phyloP scores from a whole-genome alignment of 2,113 vertebrate species.

The Podarcis cretensis region DNA sequence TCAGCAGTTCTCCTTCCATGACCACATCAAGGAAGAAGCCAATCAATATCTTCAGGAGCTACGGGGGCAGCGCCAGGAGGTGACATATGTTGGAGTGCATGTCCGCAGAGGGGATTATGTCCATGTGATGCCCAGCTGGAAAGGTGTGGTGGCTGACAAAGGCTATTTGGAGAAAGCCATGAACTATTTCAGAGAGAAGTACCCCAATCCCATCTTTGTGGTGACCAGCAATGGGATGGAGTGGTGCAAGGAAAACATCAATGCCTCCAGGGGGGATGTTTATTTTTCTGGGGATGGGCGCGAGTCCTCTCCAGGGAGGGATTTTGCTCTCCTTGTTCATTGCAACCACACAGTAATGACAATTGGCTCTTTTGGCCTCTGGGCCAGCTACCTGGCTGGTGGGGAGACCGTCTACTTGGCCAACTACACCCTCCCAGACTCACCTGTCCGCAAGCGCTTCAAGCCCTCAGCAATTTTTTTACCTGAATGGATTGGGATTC shows the following conservation, averaged over 20 bases:
- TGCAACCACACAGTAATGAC: slow-evolving; percentile 76
- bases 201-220: slow-evolving; percentile 65
- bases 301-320: slow-evolving; percentile 11
- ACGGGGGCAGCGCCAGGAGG: background rate
- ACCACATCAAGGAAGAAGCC: slow-evolving; percentile 38
- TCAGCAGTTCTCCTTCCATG: slow-evolving; percentile 65
- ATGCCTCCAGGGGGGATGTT: slow-evolving; percentile 64
- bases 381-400: slow-evolving; percentile 65
- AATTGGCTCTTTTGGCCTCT: slow-evolving; percentile 72
- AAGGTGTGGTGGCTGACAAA: slow-evolving; percentile 65
- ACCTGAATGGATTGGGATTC: slow-evolving; percentile 70
- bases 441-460: slow-evolving; percentile 58
- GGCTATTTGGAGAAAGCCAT: slow-evolving; percentile 67
- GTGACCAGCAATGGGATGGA: slow-evolving; percentile 71
- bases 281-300: slow-evolving; percentile 62
- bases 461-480: slow-evolving; percentile 49
- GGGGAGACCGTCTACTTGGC: slow-evolving; percentile 70
- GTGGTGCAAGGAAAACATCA: slow-evolving; percentile 66
- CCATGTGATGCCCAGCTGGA: slow-evolving; percentile 63
- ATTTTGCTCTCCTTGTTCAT: slow-evolving; percentile 26
- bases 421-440: slow-evolving; percentile 69
- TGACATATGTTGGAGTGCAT: slow-evolving; percentile 69
- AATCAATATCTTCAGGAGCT: slow-evolving; percentile 3
- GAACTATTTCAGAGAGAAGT: slow-evolving; percentile 64
- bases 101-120: slow-evolving; percentile 72